Conservation (phyloP, 2,113 vertebrate species). For the Pyxicephalus adspersus region DNA sequence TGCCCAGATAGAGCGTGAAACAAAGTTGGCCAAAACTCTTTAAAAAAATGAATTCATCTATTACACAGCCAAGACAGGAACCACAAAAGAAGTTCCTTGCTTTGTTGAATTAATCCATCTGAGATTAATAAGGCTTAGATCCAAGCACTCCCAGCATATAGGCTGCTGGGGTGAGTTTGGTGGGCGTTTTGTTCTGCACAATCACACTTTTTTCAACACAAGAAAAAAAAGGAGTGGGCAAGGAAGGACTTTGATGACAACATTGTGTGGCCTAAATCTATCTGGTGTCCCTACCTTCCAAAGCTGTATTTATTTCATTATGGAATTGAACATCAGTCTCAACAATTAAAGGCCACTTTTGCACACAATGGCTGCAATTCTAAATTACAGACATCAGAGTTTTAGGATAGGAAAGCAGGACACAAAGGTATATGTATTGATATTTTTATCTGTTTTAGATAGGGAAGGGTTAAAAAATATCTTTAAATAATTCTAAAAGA, state of each 20-base stretch:
- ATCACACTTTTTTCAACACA: not conserved
- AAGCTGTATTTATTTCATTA: slow-evolving; percentile 14
- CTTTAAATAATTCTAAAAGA: too few relatives aligned
- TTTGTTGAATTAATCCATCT: slow-evolving; percentile 35
- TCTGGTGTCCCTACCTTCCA: slow-evolving; percentile 24
- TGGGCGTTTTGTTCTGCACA: slow-evolving; percentile 25
- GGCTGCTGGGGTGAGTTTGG: slow-evolving; percentile 8
- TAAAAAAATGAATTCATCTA: not conserved
- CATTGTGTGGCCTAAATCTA: slow-evolving; percentile 2
- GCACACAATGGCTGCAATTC: not conserved
- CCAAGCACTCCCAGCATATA: slow-evolving; percentile 18
- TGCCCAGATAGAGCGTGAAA: slow-evolving; percentile 12
- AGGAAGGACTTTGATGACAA: slow-evolving; percentile 12
- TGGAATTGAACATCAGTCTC: not conserved
- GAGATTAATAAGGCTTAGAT: slow-evolving; percentile 35
- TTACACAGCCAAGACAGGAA: slow-evolving; percentile 35
- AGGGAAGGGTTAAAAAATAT: too few relatives aligned
- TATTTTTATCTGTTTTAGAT: too few relatives aligned
- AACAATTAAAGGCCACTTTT: slow-evolving; percentile 2
- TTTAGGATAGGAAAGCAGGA: too few relatives aligned
- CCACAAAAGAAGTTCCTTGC: slow-evolving; percentile 31
- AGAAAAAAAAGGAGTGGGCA: not conserved
- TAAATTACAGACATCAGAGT: too few relatives aligned
- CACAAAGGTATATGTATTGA: too few relatives aligned
- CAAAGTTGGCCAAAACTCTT: not conserved